Conservation (phyloP, 2,113 vertebrate species). For the Reinhardtius hippoglossoides region DNA sequence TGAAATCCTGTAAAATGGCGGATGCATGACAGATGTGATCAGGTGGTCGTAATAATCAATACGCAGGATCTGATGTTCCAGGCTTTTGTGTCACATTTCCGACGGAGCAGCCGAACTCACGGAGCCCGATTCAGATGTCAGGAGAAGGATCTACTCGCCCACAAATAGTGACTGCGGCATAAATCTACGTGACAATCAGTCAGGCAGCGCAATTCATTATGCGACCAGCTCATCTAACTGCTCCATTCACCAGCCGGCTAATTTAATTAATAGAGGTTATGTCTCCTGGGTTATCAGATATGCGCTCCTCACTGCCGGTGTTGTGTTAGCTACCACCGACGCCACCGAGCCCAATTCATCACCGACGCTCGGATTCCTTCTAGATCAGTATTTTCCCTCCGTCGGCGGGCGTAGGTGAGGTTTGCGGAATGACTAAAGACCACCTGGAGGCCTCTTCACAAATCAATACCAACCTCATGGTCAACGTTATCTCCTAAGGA, state of each 20-base stretch:
- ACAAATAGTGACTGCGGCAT: slow-evolving; percentile 33
- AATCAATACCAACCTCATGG: slow-evolving; percentile 77
- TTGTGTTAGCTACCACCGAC: slow-evolving; percentile 14
- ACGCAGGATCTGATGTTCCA: slow-evolving; percentile 29
- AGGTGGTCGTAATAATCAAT: slow-evolving; percentile 38
- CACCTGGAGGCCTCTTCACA: slow-evolving; percentile 74
- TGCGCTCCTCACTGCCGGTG: slow-evolving; percentile 6
- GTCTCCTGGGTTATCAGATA: slow-evolving; percentile 38
- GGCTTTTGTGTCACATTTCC: slow-evolving; percentile 38
- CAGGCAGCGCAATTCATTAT: slow-evolving; percentile 48
- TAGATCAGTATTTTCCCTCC: slow-evolving; percentile 59
- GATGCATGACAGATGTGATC: slow-evolving; percentile 33
- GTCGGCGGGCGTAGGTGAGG: slow-evolving; percentile 59
- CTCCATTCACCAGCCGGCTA: slow-evolving; percentile 36
- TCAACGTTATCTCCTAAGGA: slow-evolving; percentile 73
- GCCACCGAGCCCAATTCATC: slow-evolving; percentile 23
- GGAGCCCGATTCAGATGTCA: slow-evolving; percentile 35
- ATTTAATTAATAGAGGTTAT: slow-evolving; percentile 56
- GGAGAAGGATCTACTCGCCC: slow-evolving; percentile 38
- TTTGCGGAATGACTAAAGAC: slow-evolving; percentile 76
- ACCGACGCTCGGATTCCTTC: slow-evolving; percentile 37
- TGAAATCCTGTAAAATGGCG: slow-evolving; percentile 43
- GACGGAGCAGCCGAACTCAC: not conserved
- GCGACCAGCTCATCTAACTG: slow-evolving; percentile 42
- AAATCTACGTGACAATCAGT: slow-evolving; percentile 52